Percentiles rank a stretch among this genome's conserved stretches.
These are phyloP conservation scores for Gymnocephalus cernua DNA, from an alignment of 2,113 vertebrate genomes.

Conservation along the genomic window DNA sequence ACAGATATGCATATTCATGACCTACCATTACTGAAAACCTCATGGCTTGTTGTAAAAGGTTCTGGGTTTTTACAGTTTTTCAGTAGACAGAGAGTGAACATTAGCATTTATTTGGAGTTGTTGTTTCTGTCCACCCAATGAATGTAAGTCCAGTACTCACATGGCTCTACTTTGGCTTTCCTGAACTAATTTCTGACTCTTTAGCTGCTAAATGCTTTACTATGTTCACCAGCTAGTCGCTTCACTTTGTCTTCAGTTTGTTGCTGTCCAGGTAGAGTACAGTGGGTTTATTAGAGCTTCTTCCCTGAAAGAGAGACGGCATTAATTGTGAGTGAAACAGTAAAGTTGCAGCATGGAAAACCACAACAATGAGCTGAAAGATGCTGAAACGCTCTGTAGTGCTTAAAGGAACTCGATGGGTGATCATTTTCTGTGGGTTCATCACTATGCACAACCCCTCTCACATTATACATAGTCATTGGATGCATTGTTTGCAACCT, in stretches of 20 bases:
- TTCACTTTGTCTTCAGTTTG: not conserved
- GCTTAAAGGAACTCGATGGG: not conserved
- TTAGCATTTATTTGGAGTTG: not conserved
- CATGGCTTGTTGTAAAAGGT: not conserved
- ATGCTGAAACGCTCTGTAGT: not conserved
- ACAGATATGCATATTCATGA: not conserved
- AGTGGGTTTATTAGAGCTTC: not conserved
- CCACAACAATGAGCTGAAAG: not conserved
- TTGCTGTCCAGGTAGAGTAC: not conserved
- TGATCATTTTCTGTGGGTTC: not conserved
- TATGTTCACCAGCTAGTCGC: not conserved
- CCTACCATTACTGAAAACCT: not conserved
- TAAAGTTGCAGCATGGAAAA: not conserved
- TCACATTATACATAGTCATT: not conserved
- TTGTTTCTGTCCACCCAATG: not conserved
- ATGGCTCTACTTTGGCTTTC: not conserved
- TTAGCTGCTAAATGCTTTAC: not conserved
- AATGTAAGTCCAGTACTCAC: too few species aligned
- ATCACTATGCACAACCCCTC: too few species aligned
- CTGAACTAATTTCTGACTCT: not conserved
- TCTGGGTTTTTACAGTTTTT: not conserved
- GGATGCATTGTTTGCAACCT: not conserved
- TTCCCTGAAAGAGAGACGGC: not conserved
- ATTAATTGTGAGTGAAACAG: not conserved
- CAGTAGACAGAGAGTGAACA: not conserved